phyloP scores from a whole-genome alignment of 1,140 invertebrate genomes.

The Adoxophyes honmai region DNA sequence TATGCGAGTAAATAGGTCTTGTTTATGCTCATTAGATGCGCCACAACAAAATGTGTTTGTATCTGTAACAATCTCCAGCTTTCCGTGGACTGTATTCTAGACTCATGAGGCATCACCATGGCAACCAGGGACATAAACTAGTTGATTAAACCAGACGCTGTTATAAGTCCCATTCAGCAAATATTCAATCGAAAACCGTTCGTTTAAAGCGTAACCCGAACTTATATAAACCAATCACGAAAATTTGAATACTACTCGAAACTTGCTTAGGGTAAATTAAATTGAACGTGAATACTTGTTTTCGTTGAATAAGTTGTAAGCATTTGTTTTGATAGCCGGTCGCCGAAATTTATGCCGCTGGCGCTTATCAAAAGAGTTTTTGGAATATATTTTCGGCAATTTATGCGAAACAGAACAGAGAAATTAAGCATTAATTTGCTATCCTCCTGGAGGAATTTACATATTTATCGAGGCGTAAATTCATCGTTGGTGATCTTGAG shows the following conservation, averaged over 20 bases:
- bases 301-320: slow-evolving; percentile 28
- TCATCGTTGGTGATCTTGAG: slow-evolving; percentile 42
- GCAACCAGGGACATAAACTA: too few relatives aligned
- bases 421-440: slow-evolving; percentile 60
- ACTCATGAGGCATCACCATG: too few relatives aligned
- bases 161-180: too few relatives aligned
- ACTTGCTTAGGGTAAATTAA: slow-evolving; percentile 25
- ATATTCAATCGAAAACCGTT: too few relatives aligned
- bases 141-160: too few relatives aligned
- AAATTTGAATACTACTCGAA: slow-evolving; percentile 22
- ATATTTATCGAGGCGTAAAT: slow-evolving; percentile 57
- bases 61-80: too few relatives aligned
- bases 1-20: too few relatives aligned
- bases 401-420: slow-evolving; percentile 49
- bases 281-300: slow-evolving; percentile 28
- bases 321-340: slow-evolving; percentile 39
- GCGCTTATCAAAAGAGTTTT: slow-evolving; percentile 42
- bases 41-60: too few relatives aligned
- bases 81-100: too few relatives aligned
- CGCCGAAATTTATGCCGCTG: slow-evolving; percentile 31
- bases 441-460: slow-evolving; percentile 49
- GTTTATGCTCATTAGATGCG: too few relatives aligned
- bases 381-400: slow-evolving; percentile 50
- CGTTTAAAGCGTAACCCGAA: background rate
- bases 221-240: slow-evolving; percentile 20